These are phyloP conservation scores for Sebastes iracundus DNA, from an alignment of 2,797 vertebrate species.

Conservation along the genomic window DNA sequence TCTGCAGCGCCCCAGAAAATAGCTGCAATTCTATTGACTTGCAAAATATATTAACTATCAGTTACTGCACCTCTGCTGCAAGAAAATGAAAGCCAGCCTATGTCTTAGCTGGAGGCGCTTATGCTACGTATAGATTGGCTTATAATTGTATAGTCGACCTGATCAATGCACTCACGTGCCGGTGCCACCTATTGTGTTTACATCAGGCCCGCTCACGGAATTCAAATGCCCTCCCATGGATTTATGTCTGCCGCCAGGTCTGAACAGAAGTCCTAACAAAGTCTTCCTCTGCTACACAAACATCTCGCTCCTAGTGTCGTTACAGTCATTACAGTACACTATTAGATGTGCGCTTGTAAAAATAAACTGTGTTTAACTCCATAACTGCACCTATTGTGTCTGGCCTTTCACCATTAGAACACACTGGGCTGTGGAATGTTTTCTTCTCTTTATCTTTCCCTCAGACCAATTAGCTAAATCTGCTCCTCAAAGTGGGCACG, in stretches of 20 bases:
- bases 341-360: background rate
- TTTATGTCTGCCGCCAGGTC: background rate
- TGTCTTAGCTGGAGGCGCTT: background rate
- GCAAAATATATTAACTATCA: background rate
- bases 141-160: background rate
- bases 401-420: background rate
- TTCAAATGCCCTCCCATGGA: background rate
- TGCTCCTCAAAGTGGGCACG: background rate
- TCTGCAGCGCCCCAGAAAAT: background rate
- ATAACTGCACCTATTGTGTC: background rate
- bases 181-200: too few relatives aligned
- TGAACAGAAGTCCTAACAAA: background rate
- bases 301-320: background rate
- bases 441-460: constrained; percentile 8
- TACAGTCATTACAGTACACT: background rate
- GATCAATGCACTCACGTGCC: background rate
- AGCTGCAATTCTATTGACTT: background rate
- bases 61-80: background rate
- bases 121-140: background rate
- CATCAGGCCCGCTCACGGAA: background rate
- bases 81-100: background rate
- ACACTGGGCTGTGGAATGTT: constrained; percentile 5
- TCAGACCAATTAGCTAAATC: constrained; percentile 24
- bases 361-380: background rate
- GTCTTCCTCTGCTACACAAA: background rate